Base-by-base conservation (phyloP, 2,888 invertebrate species). In the Drosophila kokeensis region DNA sequence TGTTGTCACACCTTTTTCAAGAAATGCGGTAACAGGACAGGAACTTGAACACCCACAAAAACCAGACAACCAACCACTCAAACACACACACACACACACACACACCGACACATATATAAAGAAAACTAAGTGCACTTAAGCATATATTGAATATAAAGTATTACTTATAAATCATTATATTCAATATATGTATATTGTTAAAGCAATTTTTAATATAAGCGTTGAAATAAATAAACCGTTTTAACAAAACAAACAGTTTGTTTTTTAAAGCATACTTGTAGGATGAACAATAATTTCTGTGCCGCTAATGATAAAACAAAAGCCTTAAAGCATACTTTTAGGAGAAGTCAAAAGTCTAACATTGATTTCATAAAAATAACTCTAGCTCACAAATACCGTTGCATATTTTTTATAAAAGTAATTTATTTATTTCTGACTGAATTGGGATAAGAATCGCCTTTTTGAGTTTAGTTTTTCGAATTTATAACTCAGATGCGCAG, bases 211-310 rank as follows among this genome's bases (percentile, higher is more conserved):
- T 75, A 89, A 78, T 73, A 83, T 89, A 89, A 86, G 86, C 88
- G 86, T 86, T 86, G 90, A 87, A 89, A 81, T 87, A 89, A 89
- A 89, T 87, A 89, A 89, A 86, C 74, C 66, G 87, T 86, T 89
- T 86, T 85, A 89, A 79, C 85, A 87, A 73, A 82, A 74, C 10
- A 11, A 34, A 3, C 8, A 18, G 11, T 8, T 32, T 10, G 10
- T 30, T 32, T 32, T n/a, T 21, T 21, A 6, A 11, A 6, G n/a
- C 42, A 21, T 42, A 42, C 11, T 42, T 21, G 2, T 13, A 21
- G 45, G 45, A 7, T 45, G 45, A 7, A 4, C 13, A 21, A 21
- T 21, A 45, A 21, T 21, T 21, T 13, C 13, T 13, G 3, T 3
- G 1, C 13, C 13, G n/a, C n/a, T 11, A 32, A 32, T 4, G 0